Conservation (phyloP, 2,888 invertebrate species). For the Dryadula phaetusa region DNA sequence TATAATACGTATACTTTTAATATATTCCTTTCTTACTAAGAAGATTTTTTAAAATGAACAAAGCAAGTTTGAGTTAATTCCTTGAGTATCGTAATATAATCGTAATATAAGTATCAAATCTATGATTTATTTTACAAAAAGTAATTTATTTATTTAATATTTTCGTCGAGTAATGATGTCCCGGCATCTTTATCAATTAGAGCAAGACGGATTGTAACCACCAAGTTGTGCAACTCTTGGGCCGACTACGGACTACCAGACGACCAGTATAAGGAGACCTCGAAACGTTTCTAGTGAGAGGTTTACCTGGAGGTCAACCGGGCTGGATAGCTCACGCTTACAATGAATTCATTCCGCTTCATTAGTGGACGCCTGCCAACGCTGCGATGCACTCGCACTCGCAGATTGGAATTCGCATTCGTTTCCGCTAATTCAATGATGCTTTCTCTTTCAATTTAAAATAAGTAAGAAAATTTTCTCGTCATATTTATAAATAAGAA, state of each 20-base stretch:
- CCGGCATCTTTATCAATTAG: conserved; percentile 9
- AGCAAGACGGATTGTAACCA: conserved; percentile 15
- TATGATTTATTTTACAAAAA: no score
- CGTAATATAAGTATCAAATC: no score
- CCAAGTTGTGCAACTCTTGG: conserved; percentile 24
- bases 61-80: no score
- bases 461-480: background rate
- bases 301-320: background rate
- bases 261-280: conserved; percentile 15
- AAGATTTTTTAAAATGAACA: no score
- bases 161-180: background rate
- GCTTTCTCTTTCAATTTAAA: conserved; percentile 30
- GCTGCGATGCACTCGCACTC: conserved; percentile 46
- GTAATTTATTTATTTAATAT: background rate
- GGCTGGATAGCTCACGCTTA: conserved; percentile 32
- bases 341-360: conserved; percentile 50
- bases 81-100: no score
- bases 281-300: background rate
- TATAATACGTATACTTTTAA: no score
- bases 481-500: background rate
- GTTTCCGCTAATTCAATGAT: conserved; percentile 37
- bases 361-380: conserved; percentile 49
- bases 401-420: conserved; percentile 45
- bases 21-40: no score
- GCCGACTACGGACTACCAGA: background rate